These are phyloP conservation scores for Manacus vitellinus DNA, from an alignment of 2,113 vertebrate genomes.

Conservation along the genomic window DNA sequence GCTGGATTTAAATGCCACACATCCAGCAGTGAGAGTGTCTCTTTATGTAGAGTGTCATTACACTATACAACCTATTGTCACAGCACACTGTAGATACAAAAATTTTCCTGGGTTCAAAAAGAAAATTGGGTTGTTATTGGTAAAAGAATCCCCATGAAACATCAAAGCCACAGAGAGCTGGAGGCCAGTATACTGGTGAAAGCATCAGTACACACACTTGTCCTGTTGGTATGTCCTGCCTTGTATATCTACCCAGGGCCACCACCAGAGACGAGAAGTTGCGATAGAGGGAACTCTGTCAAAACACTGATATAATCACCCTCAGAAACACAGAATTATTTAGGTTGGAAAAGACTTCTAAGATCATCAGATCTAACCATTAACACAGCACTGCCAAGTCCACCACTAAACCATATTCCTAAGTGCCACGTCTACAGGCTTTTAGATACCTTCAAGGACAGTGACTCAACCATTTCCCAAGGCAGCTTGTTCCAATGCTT, in stretches of 20 bases:
- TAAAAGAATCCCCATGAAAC: background rate
- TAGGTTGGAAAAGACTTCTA: background rate
- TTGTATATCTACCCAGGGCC: background rate
- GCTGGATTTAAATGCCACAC: background rate
- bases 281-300: background rate
- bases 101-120: background rate
- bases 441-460: background rate
- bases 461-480: background rate
- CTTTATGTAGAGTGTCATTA: background rate
- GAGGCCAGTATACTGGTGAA: background rate
- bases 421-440: background rate
- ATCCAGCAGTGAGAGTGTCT: background rate
- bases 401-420: background rate
- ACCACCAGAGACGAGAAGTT: background rate
- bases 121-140: background rate
- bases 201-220: background rate
- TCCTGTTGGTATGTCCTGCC: background rate
- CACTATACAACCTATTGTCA: background rate
- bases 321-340: background rate
- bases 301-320: background rate
- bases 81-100: background rate
- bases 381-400: background rate
- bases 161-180: background rate
- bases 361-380: background rate
- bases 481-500: background rate